These are phyloP conservation scores for Macropus fuliginosus DNA, from an alignment of 2,797 vertebrate genomes.

Conservation along the genomic window DNA sequence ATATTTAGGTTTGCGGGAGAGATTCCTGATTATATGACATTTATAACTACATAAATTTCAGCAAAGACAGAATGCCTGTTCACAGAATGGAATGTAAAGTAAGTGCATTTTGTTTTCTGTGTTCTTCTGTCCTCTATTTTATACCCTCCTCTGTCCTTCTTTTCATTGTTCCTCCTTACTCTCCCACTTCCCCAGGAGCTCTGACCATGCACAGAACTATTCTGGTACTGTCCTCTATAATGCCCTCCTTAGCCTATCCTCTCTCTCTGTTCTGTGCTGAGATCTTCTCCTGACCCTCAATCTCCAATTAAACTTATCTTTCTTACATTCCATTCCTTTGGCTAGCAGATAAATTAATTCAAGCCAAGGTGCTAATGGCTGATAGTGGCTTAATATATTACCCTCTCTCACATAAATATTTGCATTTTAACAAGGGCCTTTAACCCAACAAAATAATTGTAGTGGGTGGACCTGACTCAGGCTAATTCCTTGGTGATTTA, in stretches of 20 bases:
- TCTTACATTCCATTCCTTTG: background rate
- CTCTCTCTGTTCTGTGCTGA: background rate
- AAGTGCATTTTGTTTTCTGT: background rate
- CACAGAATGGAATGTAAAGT: background rate
- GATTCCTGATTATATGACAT: background rate
- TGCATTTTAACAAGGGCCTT: background rate
- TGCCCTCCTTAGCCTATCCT: background rate
- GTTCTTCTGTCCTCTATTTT: background rate
- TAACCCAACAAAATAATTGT: background rate
- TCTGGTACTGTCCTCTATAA: background rate
- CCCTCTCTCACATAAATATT: background rate
- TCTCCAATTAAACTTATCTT: background rate
- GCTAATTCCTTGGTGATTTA: background rate
- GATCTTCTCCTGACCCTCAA: background rate
- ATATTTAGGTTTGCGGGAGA: background rate
- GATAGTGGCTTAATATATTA: background rate
- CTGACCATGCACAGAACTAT: background rate
- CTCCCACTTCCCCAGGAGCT: background rate
- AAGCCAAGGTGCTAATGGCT: background rate
- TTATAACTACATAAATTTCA: background rate
- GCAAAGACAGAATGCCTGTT: background rate
- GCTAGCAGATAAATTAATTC: background rate
- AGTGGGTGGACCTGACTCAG: background rate
- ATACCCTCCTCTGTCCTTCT: background rate
- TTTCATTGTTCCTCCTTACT: background rate